Percentiles rank a stretch among this genome's conserved stretches.
These are phyloP conservation scores for Columba guinea DNA, from an alignment of 2,797 vertebrate genomes.

Conservation along the genomic window DNA sequence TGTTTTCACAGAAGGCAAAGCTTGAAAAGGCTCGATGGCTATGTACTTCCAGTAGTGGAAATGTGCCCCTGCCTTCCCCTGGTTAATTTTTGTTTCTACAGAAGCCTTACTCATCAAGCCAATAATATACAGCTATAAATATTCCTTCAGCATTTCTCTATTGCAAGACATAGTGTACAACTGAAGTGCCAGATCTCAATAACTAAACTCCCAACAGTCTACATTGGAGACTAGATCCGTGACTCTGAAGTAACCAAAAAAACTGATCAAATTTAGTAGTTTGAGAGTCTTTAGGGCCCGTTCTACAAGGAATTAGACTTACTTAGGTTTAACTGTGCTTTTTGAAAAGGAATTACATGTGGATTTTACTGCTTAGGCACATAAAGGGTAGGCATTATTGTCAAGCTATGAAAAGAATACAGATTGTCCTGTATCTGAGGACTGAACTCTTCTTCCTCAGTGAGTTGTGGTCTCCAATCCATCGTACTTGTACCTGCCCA, in stretches of 20 bases:
- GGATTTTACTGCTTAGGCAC: background rate
- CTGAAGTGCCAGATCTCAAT: background rate
- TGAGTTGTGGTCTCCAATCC: background rate
- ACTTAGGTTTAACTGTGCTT: background rate
- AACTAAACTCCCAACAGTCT: background rate
- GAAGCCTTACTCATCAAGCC: background rate
- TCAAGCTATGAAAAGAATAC: background rate
- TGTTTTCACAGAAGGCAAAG: background rate
- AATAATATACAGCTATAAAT: slow-evolving; percentile 17
- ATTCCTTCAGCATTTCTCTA: background rate
- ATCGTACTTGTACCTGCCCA: rapidly evolving
- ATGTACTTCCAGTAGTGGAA: background rate
- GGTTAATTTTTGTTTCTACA: background rate
- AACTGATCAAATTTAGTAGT: background rate
- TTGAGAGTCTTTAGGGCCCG: background rate
- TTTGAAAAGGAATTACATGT: background rate
- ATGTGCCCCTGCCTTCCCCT: background rate
- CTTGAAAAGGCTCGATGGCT: background rate
- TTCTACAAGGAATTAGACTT: background rate
- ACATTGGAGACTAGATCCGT: background rate
- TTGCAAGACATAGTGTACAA: background rate
- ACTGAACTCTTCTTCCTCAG: background rate
- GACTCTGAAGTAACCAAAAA: background rate
- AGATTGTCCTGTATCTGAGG: background rate
- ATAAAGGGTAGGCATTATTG: background rate